Evolutionary conservation across 2,797 vertebrate species (phyloP).

Genomic region (Parauchenoglanis ngamensis): DNA sequence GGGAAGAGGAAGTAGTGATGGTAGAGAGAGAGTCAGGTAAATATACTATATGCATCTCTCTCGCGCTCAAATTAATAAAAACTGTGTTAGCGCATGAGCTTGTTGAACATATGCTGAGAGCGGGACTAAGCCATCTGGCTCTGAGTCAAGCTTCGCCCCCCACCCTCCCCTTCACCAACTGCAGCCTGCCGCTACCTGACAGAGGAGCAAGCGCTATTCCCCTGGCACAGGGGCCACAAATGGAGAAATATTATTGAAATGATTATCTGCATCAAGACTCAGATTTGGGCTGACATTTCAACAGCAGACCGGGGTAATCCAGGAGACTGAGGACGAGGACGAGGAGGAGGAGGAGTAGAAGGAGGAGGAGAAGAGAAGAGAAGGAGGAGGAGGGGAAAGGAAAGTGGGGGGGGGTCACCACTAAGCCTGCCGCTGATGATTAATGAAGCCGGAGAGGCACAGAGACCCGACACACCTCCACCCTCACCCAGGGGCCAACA

Average conservation of each 20-base stretch:
- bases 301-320: slow-evolving; percentile 98
- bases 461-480: slow-evolving; percentile 95
- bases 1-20: slow-evolving; percentile 47
- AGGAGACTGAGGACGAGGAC: slow-evolving; percentile 97
- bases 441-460: slow-evolving; percentile 98
- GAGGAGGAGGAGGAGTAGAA: slow-evolving; percentile 59
- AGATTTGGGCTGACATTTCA: slow-evolving; percentile 99
- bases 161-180: slow-evolving; percentile 81
- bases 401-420: slow-evolving; percentile 92
- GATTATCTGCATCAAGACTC: slow-evolving; percentile 99
- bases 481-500: slow-evolving; percentile 93
- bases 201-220: slow-evolving; percentile 99
- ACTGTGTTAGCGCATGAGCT: slow-evolving; percentile 88
- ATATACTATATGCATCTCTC: slow-evolving; percentile 92
- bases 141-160: slow-evolving; percentile 98
- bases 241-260: slow-evolving; percentile 99
- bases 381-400: slow-evolving; percentile 64
- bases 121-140: slow-evolving; percentile 99
- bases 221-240: slow-evolving; percentile 98
- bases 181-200: slow-evolving; percentile 99
- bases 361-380: slow-evolving; percentile 71
- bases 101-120: slow-evolving; percentile 99
- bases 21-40: slow-evolving; percentile 80
- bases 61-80: slow-evolving; percentile 97
- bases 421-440: slow-evolving; percentile 97